These are phyloP conservation scores for Sebastes cheni DNA, from an alignment of 2,797 vertebrate genomes.

Conservation along the genomic window DNA sequence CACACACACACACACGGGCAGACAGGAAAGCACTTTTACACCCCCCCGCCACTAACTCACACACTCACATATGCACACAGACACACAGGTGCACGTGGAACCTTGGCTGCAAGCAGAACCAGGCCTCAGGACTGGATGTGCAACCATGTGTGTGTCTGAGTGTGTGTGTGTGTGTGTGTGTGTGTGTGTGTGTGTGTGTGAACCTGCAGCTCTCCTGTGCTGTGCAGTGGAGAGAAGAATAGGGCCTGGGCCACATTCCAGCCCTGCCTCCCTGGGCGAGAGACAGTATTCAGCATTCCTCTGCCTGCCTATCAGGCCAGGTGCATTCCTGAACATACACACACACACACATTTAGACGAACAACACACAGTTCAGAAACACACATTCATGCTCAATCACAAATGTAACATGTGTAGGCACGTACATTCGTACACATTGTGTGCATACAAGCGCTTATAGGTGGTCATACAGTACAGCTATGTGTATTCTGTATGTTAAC, in stretches of 20 bases:
- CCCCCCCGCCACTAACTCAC: background rate
- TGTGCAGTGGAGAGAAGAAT: slow-evolving; percentile 77
- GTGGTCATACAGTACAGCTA: slow-evolving; percentile 5
- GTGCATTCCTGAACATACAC: slow-evolving; percentile 78
- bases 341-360: slow-evolving; percentile 26
- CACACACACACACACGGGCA: background rate
- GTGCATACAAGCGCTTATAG: slow-evolving; percentile 8
- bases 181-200: slow-evolving; percentile 48
- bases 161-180: slow-evolving; percentile 39
- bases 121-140: slow-evolving; percentile 48
- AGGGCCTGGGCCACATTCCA: slow-evolving; percentile 83
- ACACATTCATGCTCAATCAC: slow-evolving; percentile 24
- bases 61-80: slow-evolving; percentile 8
- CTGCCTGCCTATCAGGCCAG: slow-evolving; percentile 80
- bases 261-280: slow-evolving; percentile 79
- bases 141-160: slow-evolving; percentile 35
- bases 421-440: background rate
- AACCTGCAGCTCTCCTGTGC: slow-evolving; percentile 70
- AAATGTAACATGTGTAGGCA: slow-evolving; percentile 18
- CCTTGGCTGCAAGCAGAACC: slow-evolving; percentile 53
- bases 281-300: slow-evolving; percentile 82
- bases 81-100: slow-evolving; percentile 57
- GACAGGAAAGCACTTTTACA: slow-evolving; percentile 29
- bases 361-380: slow-evolving; percentile 25
- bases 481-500: background rate